Evolutionary conservation across 2,888 invertebrate genomes (phyloP).

Genomic region (Nomada hirtipes): DNA sequence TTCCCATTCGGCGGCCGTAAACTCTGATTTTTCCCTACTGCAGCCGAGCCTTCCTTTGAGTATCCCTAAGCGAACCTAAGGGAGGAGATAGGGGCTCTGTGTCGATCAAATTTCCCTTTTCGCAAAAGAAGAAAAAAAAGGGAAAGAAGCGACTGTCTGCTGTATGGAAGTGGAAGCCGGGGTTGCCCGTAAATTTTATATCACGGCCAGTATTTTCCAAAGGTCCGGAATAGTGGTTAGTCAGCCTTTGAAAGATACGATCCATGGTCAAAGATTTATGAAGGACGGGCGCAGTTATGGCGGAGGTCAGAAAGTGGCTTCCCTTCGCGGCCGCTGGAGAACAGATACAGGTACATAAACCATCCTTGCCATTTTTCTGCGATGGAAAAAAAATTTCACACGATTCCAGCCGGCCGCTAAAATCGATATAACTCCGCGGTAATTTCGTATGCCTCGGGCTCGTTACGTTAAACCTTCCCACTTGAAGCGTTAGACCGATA

Average conservation of each 20-base stretch:
- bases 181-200: constrained; percentile 44
- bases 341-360: constrained; percentile 46
- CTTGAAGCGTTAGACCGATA: constrained; percentile 22
- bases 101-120: constrained; percentile 25
- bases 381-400: constrained; percentile 51
- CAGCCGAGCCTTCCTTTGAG: background rate
- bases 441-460: constrained; percentile 5
- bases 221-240: constrained; percentile 43
- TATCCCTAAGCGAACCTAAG: background rate
- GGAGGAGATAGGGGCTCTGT: too few relatives aligned
- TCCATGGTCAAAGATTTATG: constrained; percentile 60
- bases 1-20: too few relatives aligned
- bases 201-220: constrained; percentile 50
- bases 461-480: constrained; percentile 16
- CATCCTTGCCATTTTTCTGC: constrained; percentile 11
- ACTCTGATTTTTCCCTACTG: too few relatives aligned
- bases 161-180: background rate
- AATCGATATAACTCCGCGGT: background rate
- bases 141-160: background rate
- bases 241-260: constrained; percentile 54
- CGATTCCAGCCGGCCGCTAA: background rate
- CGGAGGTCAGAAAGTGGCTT: constrained; percentile 61
- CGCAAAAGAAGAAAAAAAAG: background rate
- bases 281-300: constrained; percentile 53
- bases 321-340: constrained; percentile 34